A percentile compares a stretch with the other conserved stretches of the same genome.
phyloP scores from a whole-genome alignment of 2,888 invertebrate genomes.

The Tanypteryx hageni region DNA sequence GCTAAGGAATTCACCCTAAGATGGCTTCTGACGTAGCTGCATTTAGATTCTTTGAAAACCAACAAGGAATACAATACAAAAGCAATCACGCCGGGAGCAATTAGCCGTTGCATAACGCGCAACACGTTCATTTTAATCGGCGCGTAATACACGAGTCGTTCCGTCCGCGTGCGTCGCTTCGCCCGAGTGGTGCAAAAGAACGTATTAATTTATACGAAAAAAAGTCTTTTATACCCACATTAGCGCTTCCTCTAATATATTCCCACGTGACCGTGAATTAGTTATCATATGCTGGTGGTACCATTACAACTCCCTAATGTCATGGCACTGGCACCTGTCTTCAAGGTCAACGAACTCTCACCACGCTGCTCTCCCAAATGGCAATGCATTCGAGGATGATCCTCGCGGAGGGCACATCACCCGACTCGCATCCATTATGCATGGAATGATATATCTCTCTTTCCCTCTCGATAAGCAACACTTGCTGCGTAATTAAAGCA shows the following conservation, averaged over 20 bases:
- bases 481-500: background rate
- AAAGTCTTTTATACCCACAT: constrained; percentile 28
- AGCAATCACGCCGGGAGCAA: background rate
- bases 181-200: background rate
- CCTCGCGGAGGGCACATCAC: background rate
- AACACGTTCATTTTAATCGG: background rate
- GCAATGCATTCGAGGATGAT: background rate
- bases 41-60: background rate
- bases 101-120: background rate
- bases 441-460: background rate
- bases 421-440: background rate
- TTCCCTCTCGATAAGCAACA: background rate
- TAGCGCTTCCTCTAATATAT: background rate
- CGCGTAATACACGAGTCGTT: background rate
- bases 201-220: background rate
- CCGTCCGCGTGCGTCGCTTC: background rate
- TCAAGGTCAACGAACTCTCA: constrained; percentile 24
- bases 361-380: background rate
- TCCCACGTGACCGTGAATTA: constrained; percentile 59
- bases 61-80: background rate
- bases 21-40: constrained; percentile 16
- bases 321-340: constrained; percentile 26
- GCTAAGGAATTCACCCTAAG: constrained; percentile 21
- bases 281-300: constrained; percentile 62
- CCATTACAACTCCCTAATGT: background rate